A percentile compares a stretch with the other conserved stretches of the same genome.
phyloP scores from a whole-genome alignment of 2,888 invertebrate genomes.

The Strigamia crassipes region DNA sequence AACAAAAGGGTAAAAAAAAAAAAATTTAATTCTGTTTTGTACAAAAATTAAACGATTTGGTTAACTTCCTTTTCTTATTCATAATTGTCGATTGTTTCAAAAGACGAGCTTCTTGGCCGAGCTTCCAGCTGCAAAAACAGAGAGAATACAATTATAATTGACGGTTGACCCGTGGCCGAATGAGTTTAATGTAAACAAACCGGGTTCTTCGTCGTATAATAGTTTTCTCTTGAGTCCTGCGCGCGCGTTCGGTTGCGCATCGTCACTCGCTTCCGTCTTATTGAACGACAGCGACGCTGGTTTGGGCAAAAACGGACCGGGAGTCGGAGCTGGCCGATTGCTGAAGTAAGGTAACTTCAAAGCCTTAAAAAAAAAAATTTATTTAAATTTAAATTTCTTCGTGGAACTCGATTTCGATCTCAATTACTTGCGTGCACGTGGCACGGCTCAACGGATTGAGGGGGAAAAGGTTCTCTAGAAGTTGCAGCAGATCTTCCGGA shows the following conservation, averaged over 20 bases:
- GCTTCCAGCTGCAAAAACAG: neutral
- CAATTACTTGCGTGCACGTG: constrained; percentile 70
- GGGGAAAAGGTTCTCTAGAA: constrained; percentile 76
- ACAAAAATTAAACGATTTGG: too few species aligned
- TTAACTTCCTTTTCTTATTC: too few species aligned
- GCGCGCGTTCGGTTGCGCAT: constrained; percentile 54
- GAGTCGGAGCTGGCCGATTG: constrained; percentile 85
- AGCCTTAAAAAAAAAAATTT: too few species aligned
- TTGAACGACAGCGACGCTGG: constrained; percentile 68
- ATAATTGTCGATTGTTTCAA: neutral
- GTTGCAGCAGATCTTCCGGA: constrained; percentile 81
- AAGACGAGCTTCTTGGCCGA: neutral
- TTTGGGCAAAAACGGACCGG: constrained; percentile 80
- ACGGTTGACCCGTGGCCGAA: neutral
- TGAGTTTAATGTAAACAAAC: neutral
- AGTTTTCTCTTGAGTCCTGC: constrained; percentile 78
- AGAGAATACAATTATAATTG: neutral
- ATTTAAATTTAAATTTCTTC: too few species aligned
- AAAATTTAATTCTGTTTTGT: too few species aligned
- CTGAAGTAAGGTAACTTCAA: constrained; percentile 88
- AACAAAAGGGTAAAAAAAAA: too few species aligned
- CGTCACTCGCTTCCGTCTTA: constrained; percentile 64
- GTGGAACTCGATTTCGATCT: too few species aligned
- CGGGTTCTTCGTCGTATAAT: constrained; percentile 33
- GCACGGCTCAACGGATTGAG: constrained; percentile 82